Evolutionary conservation across 64 coral and sea anemone species (phyloP).

Genomic region (Actinia equina): DNA sequence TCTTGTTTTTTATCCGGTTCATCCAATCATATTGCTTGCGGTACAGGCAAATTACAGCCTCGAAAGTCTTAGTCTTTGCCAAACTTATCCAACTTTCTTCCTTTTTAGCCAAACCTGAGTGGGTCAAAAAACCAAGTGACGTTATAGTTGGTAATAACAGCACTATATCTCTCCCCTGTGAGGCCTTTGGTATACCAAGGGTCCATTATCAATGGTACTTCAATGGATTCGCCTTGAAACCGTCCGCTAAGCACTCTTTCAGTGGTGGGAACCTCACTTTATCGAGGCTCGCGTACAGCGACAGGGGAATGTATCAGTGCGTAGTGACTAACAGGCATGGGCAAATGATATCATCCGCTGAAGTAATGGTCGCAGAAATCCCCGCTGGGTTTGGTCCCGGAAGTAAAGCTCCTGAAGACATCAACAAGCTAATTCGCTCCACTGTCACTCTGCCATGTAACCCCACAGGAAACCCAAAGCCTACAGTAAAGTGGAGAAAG

Average conservation of each 20-base stretch:
- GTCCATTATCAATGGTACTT: slow-evolving; percentile 72
- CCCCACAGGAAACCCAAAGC: slow-evolving; percentile 71
- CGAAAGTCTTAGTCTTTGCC: too few species aligned
- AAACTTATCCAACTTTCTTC: not conserved
- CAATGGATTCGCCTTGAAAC: slow-evolving; percentile 54
- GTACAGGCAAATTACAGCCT: too few species aligned
- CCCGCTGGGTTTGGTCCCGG: slow-evolving; percentile 84
- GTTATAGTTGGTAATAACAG: slow-evolving; percentile 50
- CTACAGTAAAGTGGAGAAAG: slow-evolving; percentile 52
- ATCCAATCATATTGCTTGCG: too few species aligned
- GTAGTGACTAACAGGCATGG: slow-evolving; percentile 75
- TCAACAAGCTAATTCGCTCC: slow-evolving; percentile 43
- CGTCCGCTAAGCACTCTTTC: slow-evolving; percentile 39
- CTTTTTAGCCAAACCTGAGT: slow-evolving; percentile 77
- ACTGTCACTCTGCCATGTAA: slow-evolving; percentile 53
- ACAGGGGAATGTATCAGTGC: slow-evolving; percentile 85
- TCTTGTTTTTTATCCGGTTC: too few species aligned
- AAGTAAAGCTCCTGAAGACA: slow-evolving; percentile 43
- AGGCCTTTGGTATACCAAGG: slow-evolving; percentile 61
- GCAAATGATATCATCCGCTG: slow-evolving; percentile 48
- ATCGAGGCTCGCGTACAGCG: slow-evolving; percentile 7
- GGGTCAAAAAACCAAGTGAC: slow-evolving; percentile 66
- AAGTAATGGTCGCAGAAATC: slow-evolving; percentile 62
- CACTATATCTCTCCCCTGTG: slow-evolving; percentile 45
- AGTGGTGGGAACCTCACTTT: slow-evolving; percentile 67